These are phyloP conservation scores for Cephalopachus bancanus DNA, from an alignment of 2,797 vertebrate genomes.

Conservation along the genomic window DNA sequence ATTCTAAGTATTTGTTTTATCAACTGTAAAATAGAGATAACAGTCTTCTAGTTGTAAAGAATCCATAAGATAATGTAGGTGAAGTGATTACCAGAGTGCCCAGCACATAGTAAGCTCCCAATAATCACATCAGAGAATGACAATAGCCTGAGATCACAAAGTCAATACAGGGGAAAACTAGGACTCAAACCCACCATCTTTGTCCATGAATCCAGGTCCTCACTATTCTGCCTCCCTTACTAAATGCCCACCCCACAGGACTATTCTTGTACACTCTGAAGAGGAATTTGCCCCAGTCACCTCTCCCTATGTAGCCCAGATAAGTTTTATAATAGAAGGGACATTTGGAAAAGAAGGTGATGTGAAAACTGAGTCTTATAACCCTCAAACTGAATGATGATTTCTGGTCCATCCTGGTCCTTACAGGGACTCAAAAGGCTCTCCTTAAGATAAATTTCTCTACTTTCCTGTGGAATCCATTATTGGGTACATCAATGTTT, in stretches of 20 bases:
- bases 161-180: not conserved
- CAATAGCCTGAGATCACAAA: not conserved
- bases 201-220: not conserved
- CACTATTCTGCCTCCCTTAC: not conserved
- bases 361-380: not conserved
- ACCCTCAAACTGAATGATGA: not conserved
- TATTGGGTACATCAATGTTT: conserved; percentile 71
- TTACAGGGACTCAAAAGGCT: not conserved
- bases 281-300: not conserved
- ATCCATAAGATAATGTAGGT: not conserved
- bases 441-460: conserved; percentile 28
- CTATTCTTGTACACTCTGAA: not conserved
- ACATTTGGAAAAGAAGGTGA: not conserved
- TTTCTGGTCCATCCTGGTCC: not conserved
- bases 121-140: not conserved
- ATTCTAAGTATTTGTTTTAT: not conserved
- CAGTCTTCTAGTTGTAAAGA: not conserved
- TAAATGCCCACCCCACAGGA: not conserved
- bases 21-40: not conserved
- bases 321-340: not conserved
- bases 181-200: not conserved
- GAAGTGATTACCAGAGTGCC: not conserved
- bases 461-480: conserved; percentile 59
- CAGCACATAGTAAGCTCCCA: not conserved
- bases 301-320: not conserved